Percentiles rank a stretch among this genome's conserved stretches.
Conservation (phyloP, 2,888 invertebrate genomes). For the Rhagophthalmus giganteus region DNA sequence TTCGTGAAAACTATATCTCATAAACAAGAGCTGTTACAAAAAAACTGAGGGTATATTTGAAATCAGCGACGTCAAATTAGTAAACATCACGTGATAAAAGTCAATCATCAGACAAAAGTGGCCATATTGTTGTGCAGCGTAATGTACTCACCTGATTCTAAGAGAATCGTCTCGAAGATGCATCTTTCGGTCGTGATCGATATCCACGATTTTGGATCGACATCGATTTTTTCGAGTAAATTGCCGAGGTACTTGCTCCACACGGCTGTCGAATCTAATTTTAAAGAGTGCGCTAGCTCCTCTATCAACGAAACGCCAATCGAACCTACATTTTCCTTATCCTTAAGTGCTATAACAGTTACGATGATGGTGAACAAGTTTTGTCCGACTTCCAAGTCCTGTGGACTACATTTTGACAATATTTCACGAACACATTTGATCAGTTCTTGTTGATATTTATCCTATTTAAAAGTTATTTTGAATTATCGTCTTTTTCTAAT, state of each 20-base stretch:
- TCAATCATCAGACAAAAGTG: background rate
- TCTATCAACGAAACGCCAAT: slow-evolving; percentile 53
- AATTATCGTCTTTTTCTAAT: background rate
- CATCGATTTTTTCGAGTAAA: slow-evolving; percentile 60
- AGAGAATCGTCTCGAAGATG: slow-evolving; percentile 66
- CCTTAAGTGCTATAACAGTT: slow-evolving; percentile 46
- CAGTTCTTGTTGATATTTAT: slow-evolving; percentile 62
- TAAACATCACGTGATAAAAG: too few species aligned
- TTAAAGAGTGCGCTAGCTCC: slow-evolving; percentile 55
- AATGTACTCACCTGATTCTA: slow-evolving; percentile 55
- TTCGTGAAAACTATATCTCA: too few species aligned
- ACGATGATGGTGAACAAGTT: slow-evolving; percentile 49
- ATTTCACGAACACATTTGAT: slow-evolving; percentile 61
- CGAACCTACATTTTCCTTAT: slow-evolving; percentile 40
- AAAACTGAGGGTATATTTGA: background rate
- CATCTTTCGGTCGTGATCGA: slow-evolving; percentile 66
- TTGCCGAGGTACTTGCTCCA: slow-evolving; percentile 59
- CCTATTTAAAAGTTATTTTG: slow-evolving; percentile 48
- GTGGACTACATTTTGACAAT: slow-evolving; percentile 54
- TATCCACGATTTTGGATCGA: slow-evolving; percentile 67
- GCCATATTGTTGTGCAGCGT: background rate
- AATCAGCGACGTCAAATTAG: background rate
- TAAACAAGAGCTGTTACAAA: too few species aligned
- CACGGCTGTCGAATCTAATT: slow-evolving; percentile 56
- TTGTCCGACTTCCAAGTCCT: slow-evolving; percentile 38